Evolutionary conservation across 1,140 invertebrate genomes (phyloP), one percentile per base, ranked within the genome.

Genomic region (roundworm (Caenorhabditis elegans)): DNA sequence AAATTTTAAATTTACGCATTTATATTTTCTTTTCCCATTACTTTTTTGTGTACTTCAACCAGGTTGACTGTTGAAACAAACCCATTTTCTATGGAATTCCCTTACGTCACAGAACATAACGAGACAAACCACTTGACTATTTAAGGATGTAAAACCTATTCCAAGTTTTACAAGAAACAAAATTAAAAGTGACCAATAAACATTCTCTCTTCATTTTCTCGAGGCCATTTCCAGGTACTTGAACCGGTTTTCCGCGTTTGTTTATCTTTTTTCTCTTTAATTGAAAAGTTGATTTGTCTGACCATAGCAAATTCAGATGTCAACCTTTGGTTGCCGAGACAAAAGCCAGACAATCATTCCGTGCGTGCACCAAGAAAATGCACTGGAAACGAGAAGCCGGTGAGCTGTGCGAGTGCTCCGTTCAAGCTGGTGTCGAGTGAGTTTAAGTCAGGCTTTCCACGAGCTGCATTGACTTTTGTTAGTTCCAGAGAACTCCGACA

Each of bases 301-400:
- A 31, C 8, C 22, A 22, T 26, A 39, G 77, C 43, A 77, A 77
- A n/a, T 78, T 49, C 31, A 84, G 83, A 51, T 84, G 83, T 76
- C 83, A 79, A 28, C 83, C 83, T 36, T 51, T 84, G 43, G 28
- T 84, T 46, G 76, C 77, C 22, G 83, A 84, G 46, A 48, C 36
- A 11, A 84, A 84, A 77, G 83, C 83, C 19, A 78, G 85, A 78
- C 55, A 65, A 53, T 84, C 83, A 22, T 83, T 84, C 77, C 53
- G 75, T 24, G 51, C 76, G 19, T 84, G 83, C 47, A 84, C 83
- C 5, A 60, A 83, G 11, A 49, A 70, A 79, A 79, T 84, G 55
- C 76, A 84, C 34, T 84, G 83, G 83, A 84, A 84, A 34, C 70
- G 79, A 65, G 82, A 84, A 39, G 83, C 83, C 15, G 83, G 83